Percentiles rank a stretch among this genome's conserved stretches.
phyloP scores from a whole-genome alignment of 2,888 invertebrate species.

The Cephus pygmeus region DNA sequence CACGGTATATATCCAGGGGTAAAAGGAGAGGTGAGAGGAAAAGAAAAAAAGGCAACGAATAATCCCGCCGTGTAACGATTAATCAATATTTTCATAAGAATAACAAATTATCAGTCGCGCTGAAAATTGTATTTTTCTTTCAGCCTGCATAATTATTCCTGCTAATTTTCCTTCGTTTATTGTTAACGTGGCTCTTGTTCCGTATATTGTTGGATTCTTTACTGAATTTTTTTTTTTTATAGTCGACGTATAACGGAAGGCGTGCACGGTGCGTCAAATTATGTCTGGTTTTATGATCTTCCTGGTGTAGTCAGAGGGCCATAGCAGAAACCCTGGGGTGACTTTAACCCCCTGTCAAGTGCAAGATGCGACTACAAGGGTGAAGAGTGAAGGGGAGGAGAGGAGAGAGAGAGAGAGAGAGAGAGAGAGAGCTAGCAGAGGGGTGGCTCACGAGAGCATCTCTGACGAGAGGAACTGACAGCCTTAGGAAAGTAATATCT shows the following conservation, averaged over 20 bases:
- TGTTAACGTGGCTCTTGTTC: no score
- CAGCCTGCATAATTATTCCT: no score
- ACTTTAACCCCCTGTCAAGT: neutral
- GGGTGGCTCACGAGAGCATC: neutral
- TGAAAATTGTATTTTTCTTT: neutral
- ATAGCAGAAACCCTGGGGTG: neutral
- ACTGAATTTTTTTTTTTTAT: constrained; percentile 4
- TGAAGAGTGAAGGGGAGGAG: neutral
- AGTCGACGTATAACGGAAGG: constrained; percentile 19
- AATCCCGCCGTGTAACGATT: constrained; percentile 1
- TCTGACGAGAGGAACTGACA: neutral
- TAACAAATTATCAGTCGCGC: neutral
- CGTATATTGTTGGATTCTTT: no score
- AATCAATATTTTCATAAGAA: neutral
- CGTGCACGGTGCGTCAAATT: constrained; percentile 39
- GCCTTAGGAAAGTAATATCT: neutral
- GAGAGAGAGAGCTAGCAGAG: neutral
- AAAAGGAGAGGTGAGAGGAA: constrained; percentile 26
- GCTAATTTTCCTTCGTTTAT: no score
- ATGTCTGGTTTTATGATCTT: constrained; percentile 44
- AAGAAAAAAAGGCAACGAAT: neutral
- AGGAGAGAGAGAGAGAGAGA: neutral
- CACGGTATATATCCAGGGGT: constrained; percentile 22
- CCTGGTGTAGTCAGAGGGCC: constrained; percentile 13
- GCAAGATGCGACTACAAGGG: neutral